Conservation (phyloP, 2,113 vertebrate genomes). For the Rhombomys opimus region DNA sequence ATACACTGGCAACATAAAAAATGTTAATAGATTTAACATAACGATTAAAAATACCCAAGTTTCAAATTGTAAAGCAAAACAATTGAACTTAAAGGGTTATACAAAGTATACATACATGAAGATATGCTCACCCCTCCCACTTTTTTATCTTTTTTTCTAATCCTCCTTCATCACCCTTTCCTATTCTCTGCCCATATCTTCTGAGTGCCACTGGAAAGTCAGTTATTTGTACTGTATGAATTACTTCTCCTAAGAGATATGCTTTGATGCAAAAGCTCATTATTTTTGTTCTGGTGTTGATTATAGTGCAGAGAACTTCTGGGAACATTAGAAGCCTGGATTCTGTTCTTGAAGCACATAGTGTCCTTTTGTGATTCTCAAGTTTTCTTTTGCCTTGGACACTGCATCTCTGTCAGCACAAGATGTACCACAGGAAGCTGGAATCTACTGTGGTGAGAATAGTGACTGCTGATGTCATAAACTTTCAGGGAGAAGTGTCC, state of each 20-base stretch:
- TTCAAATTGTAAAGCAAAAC: background rate
- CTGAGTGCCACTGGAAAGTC: background rate
- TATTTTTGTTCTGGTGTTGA: constrained; percentile 39
- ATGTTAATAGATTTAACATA: background rate
- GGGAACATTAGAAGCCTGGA: background rate
- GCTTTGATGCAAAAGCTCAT: background rate
- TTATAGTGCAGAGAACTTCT: background rate
- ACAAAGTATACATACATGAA: background rate
- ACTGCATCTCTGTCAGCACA: constrained; percentile 90
- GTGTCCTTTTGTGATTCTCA: constrained; percentile 73
- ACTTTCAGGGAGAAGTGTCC: constrained; percentile 78
- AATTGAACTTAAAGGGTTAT: background rate
- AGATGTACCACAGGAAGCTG: constrained; percentile 88
- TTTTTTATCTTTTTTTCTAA: background rate
- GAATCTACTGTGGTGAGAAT: constrained; percentile 90
- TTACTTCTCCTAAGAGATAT: background rate
- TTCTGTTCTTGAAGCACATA: background rate
- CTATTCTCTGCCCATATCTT: background rate
- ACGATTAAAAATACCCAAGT: background rate
- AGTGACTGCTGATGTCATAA: constrained; percentile 94
- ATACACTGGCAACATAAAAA: background rate
- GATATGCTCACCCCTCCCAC: background rate
- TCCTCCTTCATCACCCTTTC: background rate
- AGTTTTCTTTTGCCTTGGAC: constrained; percentile 92
- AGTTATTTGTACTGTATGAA: background rate